Conservation (phyloP, 2,113 vertebrate species). For the Sphyrna mokarran region DNA sequence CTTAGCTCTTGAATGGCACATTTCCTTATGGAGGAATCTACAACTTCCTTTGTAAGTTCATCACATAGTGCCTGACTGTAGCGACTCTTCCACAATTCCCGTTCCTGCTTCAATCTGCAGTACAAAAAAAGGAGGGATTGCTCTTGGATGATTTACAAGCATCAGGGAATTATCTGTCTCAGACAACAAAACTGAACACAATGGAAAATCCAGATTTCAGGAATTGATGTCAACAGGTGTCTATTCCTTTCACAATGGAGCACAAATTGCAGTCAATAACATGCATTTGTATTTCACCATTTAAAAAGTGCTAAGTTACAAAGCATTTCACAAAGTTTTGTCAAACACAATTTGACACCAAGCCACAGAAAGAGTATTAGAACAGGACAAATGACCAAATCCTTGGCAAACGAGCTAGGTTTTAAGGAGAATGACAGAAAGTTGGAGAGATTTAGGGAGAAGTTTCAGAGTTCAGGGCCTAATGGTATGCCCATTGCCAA, state of each 20-base stretch:
- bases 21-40: slow-evolving; percentile 60
- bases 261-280: not conserved
- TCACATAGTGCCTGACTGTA: slow-evolving; percentile 63
- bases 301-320: not conserved
- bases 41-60: slow-evolving; percentile 65
- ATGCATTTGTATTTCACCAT: not conserved
- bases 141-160: not conserved
- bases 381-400: not conserved
- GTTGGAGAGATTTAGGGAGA: not conserved
- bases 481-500: not conserved
- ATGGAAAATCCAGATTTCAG: not conserved
- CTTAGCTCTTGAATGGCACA: slow-evolving; percentile 60
- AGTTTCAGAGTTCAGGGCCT: not conserved
- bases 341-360: not conserved
- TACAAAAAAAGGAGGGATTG: not conserved
- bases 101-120: slow-evolving; percentile 69
- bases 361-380: not conserved
- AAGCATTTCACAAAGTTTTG: not conserved
- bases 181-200: not conserved
- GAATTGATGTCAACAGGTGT: not conserved
- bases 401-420: not conserved
- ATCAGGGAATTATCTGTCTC: not conserved
- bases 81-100: slow-evolving; percentile 58
- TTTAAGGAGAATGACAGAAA: not conserved
- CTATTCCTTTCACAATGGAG: too few relatives aligned